These are phyloP conservation scores for Typhlomys cinereus DNA, from an alignment of 2,113 vertebrate genomes.

Conservation along the genomic window DNA sequence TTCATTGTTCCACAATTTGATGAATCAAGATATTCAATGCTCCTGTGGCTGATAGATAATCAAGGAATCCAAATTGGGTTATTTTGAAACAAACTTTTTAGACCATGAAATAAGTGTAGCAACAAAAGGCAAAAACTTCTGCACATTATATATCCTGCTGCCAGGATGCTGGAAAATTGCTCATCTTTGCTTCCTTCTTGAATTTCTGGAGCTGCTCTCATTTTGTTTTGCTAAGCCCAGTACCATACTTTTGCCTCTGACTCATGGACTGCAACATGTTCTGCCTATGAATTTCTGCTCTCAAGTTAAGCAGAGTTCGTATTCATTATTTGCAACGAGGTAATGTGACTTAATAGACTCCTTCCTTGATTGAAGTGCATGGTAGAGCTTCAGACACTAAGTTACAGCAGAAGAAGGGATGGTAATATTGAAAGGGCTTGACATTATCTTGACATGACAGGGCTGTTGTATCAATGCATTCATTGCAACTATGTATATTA, in stretches of 20 bases:
- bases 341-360: background rate
- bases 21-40: background rate
- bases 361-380: background rate
- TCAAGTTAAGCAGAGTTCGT: background rate
- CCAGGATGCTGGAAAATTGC: background rate
- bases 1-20: background rate
- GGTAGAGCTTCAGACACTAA: background rate
- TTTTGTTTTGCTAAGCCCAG: background rate
- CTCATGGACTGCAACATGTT: background rate
- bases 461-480: too few relatives aligned
- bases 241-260: background rate
- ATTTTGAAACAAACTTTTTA: background rate
- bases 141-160: background rate
- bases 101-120: background rate
- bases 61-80: background rate
- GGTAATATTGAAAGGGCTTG: too few relatives aligned
- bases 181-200: accelerated
- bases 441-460: background rate
- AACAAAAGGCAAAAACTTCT: background rate
- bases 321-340: background rate
- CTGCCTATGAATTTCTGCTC: background rate
- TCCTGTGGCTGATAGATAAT: background rate
- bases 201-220: background rate
- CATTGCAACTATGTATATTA: too few relatives aligned
- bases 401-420: background rate